phyloP scores from a whole-genome alignment of 2,113 vertebrate species.

The Alectura lathami region DNA sequence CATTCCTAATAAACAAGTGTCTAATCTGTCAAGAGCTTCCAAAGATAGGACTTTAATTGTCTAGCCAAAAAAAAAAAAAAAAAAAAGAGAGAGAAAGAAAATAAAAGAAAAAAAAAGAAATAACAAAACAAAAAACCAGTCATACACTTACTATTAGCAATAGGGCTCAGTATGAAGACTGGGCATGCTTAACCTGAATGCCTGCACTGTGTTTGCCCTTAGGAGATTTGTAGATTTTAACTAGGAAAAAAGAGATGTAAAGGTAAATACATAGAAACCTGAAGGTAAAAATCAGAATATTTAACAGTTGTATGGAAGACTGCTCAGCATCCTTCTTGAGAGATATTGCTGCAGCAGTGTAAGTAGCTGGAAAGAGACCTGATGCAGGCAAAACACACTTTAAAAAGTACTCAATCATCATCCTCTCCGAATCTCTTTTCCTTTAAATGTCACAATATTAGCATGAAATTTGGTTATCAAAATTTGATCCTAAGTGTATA shows the following conservation, averaged over 20 bases:
- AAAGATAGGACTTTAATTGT: not conserved
- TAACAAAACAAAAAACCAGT: too few relatives aligned
- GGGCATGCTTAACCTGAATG: not conserved
- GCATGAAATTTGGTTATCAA: not conserved
- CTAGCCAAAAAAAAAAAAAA: not conserved
- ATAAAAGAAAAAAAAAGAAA: too few relatives aligned
- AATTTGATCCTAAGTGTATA: not conserved
- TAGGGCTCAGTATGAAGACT: not conserved
- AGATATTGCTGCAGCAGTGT: not conserved
- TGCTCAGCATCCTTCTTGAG: not conserved
- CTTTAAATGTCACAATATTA: not conserved
- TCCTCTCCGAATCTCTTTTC: not conserved
- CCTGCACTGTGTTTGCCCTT: not conserved
- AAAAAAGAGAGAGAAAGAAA: too few relatives aligned
- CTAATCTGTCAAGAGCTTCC: not conserved
- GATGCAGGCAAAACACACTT: not conserved
- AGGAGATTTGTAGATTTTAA: not conserved
- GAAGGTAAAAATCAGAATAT: not conserved
- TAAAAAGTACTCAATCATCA: not conserved
- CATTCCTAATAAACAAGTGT: not conserved
- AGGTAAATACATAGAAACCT: fast-evolving
- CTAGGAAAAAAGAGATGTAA: not conserved
- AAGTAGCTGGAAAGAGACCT: not conserved
- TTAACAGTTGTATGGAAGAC: not conserved
- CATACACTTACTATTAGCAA: not conserved